Evolutionary conservation across 2,113 vertebrate genomes (phyloP).

Genomic region (Clupea harengus): DNA sequence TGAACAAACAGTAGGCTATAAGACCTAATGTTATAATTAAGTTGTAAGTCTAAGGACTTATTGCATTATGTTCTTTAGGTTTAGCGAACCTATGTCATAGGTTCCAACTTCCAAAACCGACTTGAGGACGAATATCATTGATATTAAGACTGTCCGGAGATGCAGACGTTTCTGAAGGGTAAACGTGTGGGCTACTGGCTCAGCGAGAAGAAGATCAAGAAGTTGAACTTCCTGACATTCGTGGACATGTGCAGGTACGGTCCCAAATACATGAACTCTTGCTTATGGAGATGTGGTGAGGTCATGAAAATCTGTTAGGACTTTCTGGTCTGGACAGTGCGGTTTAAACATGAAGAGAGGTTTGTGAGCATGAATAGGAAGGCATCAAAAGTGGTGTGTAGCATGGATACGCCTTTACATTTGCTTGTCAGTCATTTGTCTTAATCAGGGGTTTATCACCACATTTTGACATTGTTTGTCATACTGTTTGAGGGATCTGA

Average conservation of each 20-base stretch:
- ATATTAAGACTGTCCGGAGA: constrained; percentile 45
- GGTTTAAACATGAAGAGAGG: not conserved
- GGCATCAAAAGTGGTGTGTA: not conserved
- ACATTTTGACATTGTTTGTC: not conserved
- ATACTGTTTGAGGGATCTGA: not conserved
- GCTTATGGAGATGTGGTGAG: not conserved
- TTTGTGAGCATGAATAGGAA: not conserved
- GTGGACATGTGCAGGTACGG: constrained; percentile 83
- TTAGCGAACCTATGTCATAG: constrained; percentile 10
- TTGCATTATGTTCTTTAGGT: not conserved
- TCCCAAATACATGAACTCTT: not conserved
- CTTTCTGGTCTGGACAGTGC: not conserved
- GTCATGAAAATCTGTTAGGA: not conserved
- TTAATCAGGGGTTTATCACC: not conserved
- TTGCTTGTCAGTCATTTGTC: not conserved
- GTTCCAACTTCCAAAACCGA: not conserved
- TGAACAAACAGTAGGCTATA: not conserved
- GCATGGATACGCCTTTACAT: not conserved
- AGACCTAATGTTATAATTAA: not conserved
- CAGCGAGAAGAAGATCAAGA: constrained; percentile 86
- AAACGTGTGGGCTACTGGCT: constrained; percentile 86
- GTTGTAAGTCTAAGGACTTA: not conserved
- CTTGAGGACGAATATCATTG: not conserved
- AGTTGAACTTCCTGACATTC: constrained; percentile 84
- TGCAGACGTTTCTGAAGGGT: constrained; percentile 84